A percentile compares a stretch with the other conserved stretches of the same genome.
Evolutionary conservation across 2,113 vertebrate species (phyloP).

Genomic region (Phalacrocorax brasilianus): DNA sequence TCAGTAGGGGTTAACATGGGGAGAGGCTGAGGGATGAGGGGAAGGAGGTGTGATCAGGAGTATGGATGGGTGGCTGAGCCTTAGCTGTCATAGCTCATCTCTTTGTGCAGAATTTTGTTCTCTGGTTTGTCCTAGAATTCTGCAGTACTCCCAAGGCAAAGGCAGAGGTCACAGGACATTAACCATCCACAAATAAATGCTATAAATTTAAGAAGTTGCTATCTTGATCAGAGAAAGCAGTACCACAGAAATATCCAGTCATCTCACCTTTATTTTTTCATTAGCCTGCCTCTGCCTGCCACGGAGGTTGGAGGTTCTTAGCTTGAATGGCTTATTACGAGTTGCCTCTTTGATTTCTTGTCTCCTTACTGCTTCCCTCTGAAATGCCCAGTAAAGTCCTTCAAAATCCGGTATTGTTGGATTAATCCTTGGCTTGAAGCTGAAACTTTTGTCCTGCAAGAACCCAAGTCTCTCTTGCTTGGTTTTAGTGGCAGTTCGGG

Average conservation of each 20-base stretch:
- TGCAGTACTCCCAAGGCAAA: neutral
- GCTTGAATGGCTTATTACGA: slow-evolving; percentile 84
- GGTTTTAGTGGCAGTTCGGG: slow-evolving; percentile 74
- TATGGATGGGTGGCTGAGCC: neutral
- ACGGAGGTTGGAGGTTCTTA: slow-evolving; percentile 81
- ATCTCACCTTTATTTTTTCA: slow-evolving; percentile 52
- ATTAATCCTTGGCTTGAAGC: slow-evolving; percentile 86
- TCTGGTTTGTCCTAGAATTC: neutral
- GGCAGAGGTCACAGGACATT: neutral
- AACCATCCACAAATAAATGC: neutral
- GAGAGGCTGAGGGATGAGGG: neutral
- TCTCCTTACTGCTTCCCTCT: slow-evolving; percentile 74
- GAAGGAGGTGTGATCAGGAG: neutral
- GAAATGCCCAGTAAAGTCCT: slow-evolving; percentile 83
- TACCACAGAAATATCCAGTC: neutral
- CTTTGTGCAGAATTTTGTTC: neutral
- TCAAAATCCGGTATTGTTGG: slow-evolving; percentile 84
- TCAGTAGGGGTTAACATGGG: neutral
- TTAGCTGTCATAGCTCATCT: neutral
- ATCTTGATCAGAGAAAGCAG: neutral
- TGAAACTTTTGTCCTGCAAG: slow-evolving; percentile 79
- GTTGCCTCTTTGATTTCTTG: slow-evolving; percentile 76
- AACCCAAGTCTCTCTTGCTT: slow-evolving; percentile 80
- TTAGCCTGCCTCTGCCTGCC: slow-evolving; percentile 50
- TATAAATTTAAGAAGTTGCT: neutral